Evolutionary conservation across 2,888 invertebrate species (phyloP).

Genomic region (Clivina fossor): DNA sequence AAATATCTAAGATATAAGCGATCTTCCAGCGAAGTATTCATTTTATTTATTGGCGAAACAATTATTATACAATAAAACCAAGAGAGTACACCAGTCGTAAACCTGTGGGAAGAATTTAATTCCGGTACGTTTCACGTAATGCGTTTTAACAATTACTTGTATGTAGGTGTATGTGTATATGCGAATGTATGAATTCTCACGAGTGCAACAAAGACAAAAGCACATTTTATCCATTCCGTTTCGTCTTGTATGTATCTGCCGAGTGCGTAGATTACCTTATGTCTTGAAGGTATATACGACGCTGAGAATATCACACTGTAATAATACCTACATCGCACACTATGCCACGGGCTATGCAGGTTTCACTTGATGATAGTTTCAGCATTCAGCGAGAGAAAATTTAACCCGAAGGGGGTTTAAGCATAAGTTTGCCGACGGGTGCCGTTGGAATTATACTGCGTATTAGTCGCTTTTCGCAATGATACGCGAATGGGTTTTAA

Average conservation of each 20-base stretch:
- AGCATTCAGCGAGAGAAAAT: conserved; percentile 21
- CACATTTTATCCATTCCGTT: background rate
- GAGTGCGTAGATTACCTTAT: conserved; percentile 21
- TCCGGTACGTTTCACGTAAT: conserved; percentile 17
- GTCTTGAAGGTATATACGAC: conserved; percentile 6
- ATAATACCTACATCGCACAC: conserved; percentile 4
- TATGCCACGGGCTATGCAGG: background rate
- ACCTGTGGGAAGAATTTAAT: conserved; percentile 28
- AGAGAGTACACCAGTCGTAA: conserved; percentile 5
- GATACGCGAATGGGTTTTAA: conserved; percentile 22
- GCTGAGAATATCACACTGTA: conserved; percentile 17
- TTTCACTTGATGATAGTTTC: conserved; percentile 26
- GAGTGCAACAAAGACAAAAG: conserved; percentile 6
- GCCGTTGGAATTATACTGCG: conserved; percentile 18
- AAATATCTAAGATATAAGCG: too few species aligned
- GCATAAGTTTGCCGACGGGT: conserved; percentile 15
- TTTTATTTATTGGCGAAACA: background rate
- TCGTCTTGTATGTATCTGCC: background rate
- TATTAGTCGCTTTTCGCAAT: conserved; percentile 21
- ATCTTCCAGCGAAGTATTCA: too few species aligned
- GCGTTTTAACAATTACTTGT: conserved; percentile 28
- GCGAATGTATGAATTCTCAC: too few species aligned
- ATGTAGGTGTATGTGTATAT: conserved; percentile 17
- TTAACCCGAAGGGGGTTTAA: conserved; percentile 24
- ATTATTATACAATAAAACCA: background rate